Evolutionary conservation across 2,888 invertebrate genomes (phyloP).

Genomic region (Andrena chrysosceles): DNA sequence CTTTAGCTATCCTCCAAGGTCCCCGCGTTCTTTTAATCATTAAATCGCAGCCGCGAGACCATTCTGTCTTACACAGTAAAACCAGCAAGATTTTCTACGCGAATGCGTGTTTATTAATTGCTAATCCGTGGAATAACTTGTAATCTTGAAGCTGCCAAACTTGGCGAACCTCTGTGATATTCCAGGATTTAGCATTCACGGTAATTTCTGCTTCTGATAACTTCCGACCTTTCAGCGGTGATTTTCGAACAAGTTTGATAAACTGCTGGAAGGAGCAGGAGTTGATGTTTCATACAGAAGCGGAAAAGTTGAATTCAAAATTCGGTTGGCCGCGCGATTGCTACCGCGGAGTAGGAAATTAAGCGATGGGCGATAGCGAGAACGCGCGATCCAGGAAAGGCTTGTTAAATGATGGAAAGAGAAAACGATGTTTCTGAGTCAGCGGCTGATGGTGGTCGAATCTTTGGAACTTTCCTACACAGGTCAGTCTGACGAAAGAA

Average conservation of each 20-base stretch:
- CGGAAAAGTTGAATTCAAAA: conserved; percentile 12
- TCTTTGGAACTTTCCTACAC: conserved; percentile 6
- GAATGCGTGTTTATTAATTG: neutral
- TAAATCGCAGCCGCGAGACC: neutral
- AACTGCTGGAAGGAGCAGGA: neutral
- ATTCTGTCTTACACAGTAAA: neutral
- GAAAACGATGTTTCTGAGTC: conserved; percentile 18
- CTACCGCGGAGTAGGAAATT: conserved; percentile 10
- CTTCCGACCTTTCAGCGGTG: neutral
- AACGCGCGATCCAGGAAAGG: neutral
- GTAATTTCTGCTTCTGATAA: neutral
- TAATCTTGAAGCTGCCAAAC: neutral
- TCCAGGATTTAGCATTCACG: neutral
- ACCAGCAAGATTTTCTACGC: neutral
- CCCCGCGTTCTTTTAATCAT: neutral
- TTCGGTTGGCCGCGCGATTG: neutral
- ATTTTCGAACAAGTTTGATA: neutral
- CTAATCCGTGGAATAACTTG: neutral
- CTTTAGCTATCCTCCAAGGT: neutral
- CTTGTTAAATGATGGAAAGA: conserved; percentile 12
- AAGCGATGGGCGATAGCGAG: neutral
- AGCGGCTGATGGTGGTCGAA: conserved; percentile 9
- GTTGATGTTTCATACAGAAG: neutral
- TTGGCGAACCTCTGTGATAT: neutral
- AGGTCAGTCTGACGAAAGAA: neutral